These are phyloP conservation scores for Trogon surrucura DNA, from an alignment of 2,113 vertebrate species.

Conservation along the genomic window DNA sequence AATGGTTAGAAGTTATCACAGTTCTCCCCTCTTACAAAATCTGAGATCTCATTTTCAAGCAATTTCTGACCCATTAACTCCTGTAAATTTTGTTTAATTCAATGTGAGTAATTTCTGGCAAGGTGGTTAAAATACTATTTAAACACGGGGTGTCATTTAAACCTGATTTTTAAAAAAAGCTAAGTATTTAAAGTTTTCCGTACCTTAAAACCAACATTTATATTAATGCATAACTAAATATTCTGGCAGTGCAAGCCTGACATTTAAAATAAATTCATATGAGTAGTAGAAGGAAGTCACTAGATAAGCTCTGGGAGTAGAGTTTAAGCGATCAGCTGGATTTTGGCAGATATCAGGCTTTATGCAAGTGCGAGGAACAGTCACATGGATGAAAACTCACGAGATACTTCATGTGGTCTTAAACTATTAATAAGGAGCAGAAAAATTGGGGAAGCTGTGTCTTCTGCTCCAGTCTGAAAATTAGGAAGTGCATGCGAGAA, in stretches of 20 bases:
- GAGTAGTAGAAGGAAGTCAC: neutral
- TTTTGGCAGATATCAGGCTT: neutral
- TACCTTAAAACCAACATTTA: conserved; percentile 22
- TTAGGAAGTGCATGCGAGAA: neutral
- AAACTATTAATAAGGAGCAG: neutral
- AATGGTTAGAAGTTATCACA: neutral
- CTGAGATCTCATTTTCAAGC: neutral
- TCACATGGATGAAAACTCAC: neutral
- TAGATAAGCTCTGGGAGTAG: neutral
- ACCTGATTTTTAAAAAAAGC: neutral
- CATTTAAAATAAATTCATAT: neutral
- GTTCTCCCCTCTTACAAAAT: neutral
- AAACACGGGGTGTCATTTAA: neutral
- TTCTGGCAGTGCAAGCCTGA: neutral
- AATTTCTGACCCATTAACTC: neutral
- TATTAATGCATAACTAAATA: conserved; percentile 11
- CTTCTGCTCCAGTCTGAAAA: neutral
- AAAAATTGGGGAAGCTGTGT: neutral
- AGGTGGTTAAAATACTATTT: neutral
- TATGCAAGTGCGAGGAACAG: neutral
- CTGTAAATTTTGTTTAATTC: neutral
- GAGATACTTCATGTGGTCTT: neutral
- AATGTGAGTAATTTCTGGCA: neutral
- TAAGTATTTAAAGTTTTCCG: conserved; percentile 17
- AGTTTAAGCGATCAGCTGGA: neutral